Percentiles rank a stretch among this genome's conserved stretches.
These are phyloP conservation scores for Xiphophorus hellerii DNA, from an alignment of 2,113 vertebrate genomes.

Conservation along the genomic window DNA sequence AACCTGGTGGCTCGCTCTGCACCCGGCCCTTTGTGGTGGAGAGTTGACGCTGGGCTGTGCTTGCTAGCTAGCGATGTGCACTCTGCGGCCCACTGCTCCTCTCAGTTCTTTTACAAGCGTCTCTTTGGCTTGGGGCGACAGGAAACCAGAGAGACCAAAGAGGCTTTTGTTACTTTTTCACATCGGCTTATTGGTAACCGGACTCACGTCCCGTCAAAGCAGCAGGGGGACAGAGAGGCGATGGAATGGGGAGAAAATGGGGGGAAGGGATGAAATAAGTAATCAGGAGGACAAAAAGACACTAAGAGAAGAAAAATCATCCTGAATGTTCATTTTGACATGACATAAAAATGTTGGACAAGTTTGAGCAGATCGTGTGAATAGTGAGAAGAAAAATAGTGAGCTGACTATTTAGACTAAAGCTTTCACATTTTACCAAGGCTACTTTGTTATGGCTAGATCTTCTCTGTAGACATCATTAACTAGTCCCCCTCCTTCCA, in stretches of 20 bases:
- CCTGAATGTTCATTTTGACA: background rate
- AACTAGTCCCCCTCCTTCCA: background rate
- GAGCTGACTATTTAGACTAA: background rate
- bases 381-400: background rate
- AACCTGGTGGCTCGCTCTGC: constrained; percentile 39
- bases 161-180: constrained; percentile 71
- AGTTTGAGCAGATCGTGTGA: background rate
- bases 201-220: constrained; percentile 72
- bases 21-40: constrained; percentile 34
- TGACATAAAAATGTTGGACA: background rate
- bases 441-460: background rate
- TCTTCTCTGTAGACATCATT: background rate
- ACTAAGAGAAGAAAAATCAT: background rate
- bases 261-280: background rate
- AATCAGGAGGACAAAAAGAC: background rate
- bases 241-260: constrained; percentile 5
- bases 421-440: background rate
- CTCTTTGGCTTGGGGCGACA: constrained; percentile 69
- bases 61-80: constrained; percentile 34
- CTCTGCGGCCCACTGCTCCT: constrained; percentile 44
- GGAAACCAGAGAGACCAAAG: constrained; percentile 76
- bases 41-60: constrained; percentile 52
- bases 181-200: constrained; percentile 77
- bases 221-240: constrained; percentile 48
- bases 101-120: constrained; percentile 59